These are phyloP conservation scores for Benitochromis conjunctus DNA, from an alignment of 2,113 vertebrate species.

Conservation along the genomic window DNA sequence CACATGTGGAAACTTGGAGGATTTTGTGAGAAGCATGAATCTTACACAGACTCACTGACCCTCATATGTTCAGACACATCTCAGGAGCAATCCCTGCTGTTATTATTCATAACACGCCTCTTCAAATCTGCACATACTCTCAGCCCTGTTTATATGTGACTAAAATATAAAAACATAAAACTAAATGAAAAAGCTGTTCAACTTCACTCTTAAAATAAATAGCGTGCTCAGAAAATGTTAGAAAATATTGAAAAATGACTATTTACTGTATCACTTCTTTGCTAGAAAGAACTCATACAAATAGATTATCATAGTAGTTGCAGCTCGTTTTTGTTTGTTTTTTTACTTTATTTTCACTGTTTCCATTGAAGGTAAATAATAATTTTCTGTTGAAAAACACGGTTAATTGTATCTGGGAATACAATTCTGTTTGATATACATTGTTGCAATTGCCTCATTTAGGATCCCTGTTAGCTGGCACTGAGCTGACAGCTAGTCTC, in stretches of 20 bases:
- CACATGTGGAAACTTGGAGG: background rate
- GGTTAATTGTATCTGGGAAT: background rate
- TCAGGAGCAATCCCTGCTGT: background rate
- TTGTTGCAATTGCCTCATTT: background rate
- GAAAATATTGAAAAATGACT: background rate
- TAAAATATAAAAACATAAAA: background rate
- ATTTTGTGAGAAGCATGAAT: background rate
- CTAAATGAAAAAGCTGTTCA: background rate
- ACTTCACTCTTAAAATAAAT: background rate
- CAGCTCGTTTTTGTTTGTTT: background rate
- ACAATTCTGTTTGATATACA: background rate
- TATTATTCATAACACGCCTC: background rate
- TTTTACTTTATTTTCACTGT: background rate
- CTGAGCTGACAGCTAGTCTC: background rate
- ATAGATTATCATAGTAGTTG: background rate
- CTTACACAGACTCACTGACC: background rate
- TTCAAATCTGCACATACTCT: background rate
- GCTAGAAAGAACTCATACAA: background rate
- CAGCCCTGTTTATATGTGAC: background rate
- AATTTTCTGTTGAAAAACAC: background rate
- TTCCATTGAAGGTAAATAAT: background rate
- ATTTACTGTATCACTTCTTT: background rate
- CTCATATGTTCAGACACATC: background rate
- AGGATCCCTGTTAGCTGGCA: conserved; percentile 4
- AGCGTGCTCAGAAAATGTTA: background rate